Evolutionary conservation across 2,888 invertebrate species (phyloP).

Genomic region (Parnassius orleans): DNA sequence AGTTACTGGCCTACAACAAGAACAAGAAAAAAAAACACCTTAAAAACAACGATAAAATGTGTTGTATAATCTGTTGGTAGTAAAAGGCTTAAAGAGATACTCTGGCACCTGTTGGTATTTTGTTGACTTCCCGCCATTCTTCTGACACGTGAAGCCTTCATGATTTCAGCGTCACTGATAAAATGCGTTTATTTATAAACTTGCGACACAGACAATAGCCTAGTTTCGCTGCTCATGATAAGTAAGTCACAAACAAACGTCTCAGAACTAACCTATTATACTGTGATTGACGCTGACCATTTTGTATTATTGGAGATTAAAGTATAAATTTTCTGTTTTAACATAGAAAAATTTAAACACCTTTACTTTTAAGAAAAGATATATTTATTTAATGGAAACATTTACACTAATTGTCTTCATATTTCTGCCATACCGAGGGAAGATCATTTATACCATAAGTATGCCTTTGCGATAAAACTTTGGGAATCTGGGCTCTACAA

Average conservation of each 20-base stretch:
- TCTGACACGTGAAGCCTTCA: slow-evolving; percentile 20
- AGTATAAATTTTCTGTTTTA: too few relatives aligned
- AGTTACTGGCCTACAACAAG: too few relatives aligned
- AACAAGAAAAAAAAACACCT: too few relatives aligned
- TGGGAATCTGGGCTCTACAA: too few relatives aligned
- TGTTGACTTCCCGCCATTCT: slow-evolving; percentile 20
- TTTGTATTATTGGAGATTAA: not conserved
- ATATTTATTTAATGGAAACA: too few relatives aligned
- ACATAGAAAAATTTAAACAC: too few relatives aligned
- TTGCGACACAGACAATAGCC: slow-evolving; percentile 18
- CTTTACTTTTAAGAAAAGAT: too few relatives aligned
- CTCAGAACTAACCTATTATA: slow-evolving; percentile 5
- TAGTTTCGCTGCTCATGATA: slow-evolving; percentile 20
- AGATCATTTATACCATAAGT: too few relatives aligned
- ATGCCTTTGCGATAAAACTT: too few relatives aligned
- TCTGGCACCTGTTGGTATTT: slow-evolving; percentile 6
- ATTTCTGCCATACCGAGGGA: too few relatives aligned
- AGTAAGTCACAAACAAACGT: slow-evolving; percentile 10
- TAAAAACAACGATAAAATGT: too few relatives aligned
- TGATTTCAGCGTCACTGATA: slow-evolving; percentile 17
- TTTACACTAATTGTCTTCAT: too few relatives aligned
- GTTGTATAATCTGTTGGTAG: not conserved
- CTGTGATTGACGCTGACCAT: not conserved
- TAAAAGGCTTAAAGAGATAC: not conserved
- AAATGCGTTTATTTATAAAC: slow-evolving; percentile 23